A percentile compares a stretch with the other conserved stretches of the same genome.
These are phyloP conservation scores for Andrena marginata DNA, from an alignment of 2,888 invertebrate genomes.

Conservation along the genomic window DNA sequence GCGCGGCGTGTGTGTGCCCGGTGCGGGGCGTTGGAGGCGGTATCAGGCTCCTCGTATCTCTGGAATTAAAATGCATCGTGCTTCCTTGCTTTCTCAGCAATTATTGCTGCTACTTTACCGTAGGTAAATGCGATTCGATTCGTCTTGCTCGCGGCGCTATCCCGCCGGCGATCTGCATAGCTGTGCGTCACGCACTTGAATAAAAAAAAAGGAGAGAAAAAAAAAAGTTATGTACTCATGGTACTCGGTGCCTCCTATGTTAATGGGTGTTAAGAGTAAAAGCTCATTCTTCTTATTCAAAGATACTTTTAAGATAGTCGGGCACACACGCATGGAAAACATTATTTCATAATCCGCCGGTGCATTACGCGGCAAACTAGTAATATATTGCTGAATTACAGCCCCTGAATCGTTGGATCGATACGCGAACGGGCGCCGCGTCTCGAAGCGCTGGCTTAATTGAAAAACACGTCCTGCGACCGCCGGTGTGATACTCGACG, in stretches of 20 bases:
- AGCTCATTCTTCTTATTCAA: conserved; percentile 73
- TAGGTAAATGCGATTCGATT: conserved; percentile 69
- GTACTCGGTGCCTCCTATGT: conserved; percentile 57
- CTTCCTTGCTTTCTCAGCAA: conserved; percentile 54
- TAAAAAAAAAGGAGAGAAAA: conserved; percentile 63
- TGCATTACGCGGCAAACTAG: conserved; percentile 44
- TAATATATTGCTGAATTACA: conserved; percentile 50
- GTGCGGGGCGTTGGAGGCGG: background rate
- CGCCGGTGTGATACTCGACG: conserved; percentile 21
- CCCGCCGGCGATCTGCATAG: conserved; percentile 65
- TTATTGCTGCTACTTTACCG: conserved; percentile 51
- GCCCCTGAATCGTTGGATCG: conserved; percentile 15
- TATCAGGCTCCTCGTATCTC: conserved; percentile 28
- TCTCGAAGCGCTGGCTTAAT: conserved; percentile 24
- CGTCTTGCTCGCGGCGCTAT: conserved; percentile 68
- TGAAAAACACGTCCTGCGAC: conserved; percentile 39
- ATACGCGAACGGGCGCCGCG: conserved; percentile 5
- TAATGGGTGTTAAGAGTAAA: conserved; percentile 71
- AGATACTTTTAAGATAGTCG: conserved; percentile 67
- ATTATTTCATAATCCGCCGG: conserved; percentile 57
- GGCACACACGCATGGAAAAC: conserved; percentile 49
- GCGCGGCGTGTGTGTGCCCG: background rate
- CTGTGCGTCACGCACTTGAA: conserved; percentile 69
- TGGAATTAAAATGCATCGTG: conserved; percentile 28
- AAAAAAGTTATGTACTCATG: conserved; percentile 48